Percentiles rank a stretch among this genome's conserved stretches.
phyloP scores from a whole-genome alignment of 2,888 invertebrate genomes.

The Spilosoma lubricipeda region DNA sequence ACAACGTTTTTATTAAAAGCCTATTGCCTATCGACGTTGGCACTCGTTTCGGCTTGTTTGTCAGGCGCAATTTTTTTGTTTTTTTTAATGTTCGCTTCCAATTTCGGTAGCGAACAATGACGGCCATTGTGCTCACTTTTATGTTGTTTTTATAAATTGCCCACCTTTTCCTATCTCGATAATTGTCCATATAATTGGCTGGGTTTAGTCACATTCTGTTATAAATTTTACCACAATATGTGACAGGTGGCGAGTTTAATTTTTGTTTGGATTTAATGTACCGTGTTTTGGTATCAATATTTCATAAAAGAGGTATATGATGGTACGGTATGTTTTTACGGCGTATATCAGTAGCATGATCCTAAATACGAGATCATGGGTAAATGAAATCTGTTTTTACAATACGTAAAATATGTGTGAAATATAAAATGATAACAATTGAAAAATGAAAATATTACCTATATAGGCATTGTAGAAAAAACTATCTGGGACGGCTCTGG shows the following conservation, averaged over 20 bases:
- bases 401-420: too few species aligned
- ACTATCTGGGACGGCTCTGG: too few species aligned
- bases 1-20: slow-evolving; percentile 63
- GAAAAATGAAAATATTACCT: too few species aligned
- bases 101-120: slow-evolving; percentile 53
- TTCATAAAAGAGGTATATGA: background rate
- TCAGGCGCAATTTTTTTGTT: slow-evolving; percentile 65
- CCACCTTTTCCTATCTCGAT: slow-evolving; percentile 72
- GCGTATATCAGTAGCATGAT: background rate
- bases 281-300: slow-evolving; percentile 6
- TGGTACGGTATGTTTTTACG: background rate
- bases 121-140: slow-evolving; percentile 60
- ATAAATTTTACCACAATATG: slow-evolving; percentile 51
- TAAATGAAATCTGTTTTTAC: too few species aligned
- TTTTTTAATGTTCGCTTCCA: slow-evolving; percentile 57
- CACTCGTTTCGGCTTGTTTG: slow-evolving; percentile 65
- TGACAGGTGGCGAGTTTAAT: slow-evolving; percentile 37
- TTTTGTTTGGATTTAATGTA: slow-evolving; percentile 3
- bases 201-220: slow-evolving; percentile 76
- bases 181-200: slow-evolving; percentile 83
- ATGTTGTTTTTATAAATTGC: slow-evolving; percentile 73
- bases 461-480: too few species aligned
- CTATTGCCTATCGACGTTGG: slow-evolving; percentile 63
- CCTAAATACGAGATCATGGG: too few species aligned
- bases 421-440: too few species aligned